Evolutionary conservation across 2,113 vertebrate genomes (phyloP).

Genomic region (Megalops atlanticus): DNA sequence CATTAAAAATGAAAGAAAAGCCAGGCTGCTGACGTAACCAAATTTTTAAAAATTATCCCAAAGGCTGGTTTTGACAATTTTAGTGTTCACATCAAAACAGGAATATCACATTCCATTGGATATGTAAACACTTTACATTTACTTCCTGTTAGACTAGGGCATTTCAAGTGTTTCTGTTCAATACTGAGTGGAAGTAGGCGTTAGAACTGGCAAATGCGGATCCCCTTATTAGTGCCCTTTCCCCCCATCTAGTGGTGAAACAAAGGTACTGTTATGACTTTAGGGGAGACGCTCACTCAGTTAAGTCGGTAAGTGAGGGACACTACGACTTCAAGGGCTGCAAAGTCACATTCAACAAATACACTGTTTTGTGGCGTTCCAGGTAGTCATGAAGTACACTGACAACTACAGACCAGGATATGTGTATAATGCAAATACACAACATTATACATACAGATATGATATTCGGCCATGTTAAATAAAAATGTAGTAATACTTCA

Average conservation of each 20-base stretch:
- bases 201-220: neutral
- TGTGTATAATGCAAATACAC: neutral
- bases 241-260: neutral
- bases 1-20: slow-evolving; percentile 2
- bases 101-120: slow-evolving; percentile 32
- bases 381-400: neutral
- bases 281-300: neutral
- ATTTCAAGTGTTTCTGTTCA: neutral
- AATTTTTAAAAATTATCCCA: neutral
- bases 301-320: neutral
- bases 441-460: neutral
- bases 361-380: neutral
- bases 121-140: slow-evolving; percentile 18
- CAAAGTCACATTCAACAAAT: too few relatives aligned
- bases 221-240: neutral
- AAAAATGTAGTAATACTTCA: neutral
- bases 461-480: too few relatives aligned
- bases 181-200: neutral
- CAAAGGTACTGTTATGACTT: neutral
- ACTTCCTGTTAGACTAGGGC: neutral
- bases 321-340: too few relatives aligned
- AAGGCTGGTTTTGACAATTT: neutral
- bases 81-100: slow-evolving; percentile 28
- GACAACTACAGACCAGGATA: neutral
- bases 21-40: neutral